Percentiles rank a stretch among this genome's conserved stretches.
phyloP scores from a whole-genome alignment of 2,113 vertebrate species.

The Odocoileus virginianus region DNA sequence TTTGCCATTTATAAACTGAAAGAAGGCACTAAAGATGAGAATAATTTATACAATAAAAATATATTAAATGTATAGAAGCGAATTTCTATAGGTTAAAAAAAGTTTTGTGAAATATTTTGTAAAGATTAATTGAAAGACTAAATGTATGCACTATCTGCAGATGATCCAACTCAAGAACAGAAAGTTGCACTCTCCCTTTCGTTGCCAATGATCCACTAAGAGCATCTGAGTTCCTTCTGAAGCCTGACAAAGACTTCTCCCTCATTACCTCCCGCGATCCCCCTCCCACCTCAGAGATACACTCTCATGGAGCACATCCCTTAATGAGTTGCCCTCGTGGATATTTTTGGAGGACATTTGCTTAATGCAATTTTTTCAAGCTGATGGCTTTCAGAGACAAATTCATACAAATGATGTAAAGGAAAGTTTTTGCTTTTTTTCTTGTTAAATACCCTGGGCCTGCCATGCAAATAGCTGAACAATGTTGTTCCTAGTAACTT shows the following conservation, averaged over 20 bases:
- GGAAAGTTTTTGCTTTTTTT: conserved; percentile 60
- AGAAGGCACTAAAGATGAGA: conserved; percentile 90
- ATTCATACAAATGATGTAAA: conserved; percentile 60
- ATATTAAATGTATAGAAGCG: conserved; percentile 88
- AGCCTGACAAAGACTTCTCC: conserved; percentile 44
- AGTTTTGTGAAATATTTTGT: conserved; percentile 88
- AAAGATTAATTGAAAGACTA: conserved; percentile 83
- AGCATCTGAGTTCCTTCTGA: conserved; percentile 68
- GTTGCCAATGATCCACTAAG: conserved; percentile 68
- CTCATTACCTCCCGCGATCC: conserved; percentile 13
- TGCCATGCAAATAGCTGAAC: conserved; percentile 54
- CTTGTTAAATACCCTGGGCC: conserved; percentile 55
- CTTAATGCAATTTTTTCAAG: conserved; percentile 60
- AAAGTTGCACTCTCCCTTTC: conserved; percentile 78
- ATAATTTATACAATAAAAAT: conserved; percentile 90
- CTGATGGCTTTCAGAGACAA: conserved; percentile 56
- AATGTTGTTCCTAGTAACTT: conserved; percentile 61
- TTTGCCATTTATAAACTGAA: conserved; percentile 91
- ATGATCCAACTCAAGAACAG: conserved; percentile 79
- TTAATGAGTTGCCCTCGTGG: conserved; percentile 67
- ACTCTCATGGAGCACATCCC: conserved; percentile 70
- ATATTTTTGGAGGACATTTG: conserved; percentile 57
- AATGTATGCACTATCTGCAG: conserved; percentile 78
- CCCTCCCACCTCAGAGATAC: conserved; percentile 62
- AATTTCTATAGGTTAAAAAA: conserved; percentile 88